phyloP scores from a whole-genome alignment of 2,113 vertebrate species.

The Rhabdornis inornatus region DNA sequence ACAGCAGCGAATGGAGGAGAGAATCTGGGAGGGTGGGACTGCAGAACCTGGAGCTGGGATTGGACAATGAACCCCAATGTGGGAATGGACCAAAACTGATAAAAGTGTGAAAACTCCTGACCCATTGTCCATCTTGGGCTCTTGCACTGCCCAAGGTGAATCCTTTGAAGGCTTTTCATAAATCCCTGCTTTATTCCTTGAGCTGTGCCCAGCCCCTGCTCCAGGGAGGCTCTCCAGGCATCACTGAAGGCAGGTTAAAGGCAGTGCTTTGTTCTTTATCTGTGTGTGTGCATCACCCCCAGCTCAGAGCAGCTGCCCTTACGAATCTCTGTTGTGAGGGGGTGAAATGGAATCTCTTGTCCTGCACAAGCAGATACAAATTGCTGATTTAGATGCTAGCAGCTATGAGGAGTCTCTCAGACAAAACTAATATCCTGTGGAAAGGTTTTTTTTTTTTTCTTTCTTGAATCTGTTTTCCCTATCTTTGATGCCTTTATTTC shows the following conservation, averaged over 20 bases:
- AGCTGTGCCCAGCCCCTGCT: neutral
- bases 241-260: neutral
- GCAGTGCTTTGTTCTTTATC: neutral
- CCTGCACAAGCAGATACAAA: neutral
- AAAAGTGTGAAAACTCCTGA: neutral
- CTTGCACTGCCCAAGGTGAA: neutral
- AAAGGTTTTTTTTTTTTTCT: neutral
- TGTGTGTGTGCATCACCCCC: neutral
- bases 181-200: neutral
- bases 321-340: neutral
- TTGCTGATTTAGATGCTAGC: neutral
- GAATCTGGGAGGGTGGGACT: neutral
- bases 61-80: neutral
- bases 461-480: neutral
- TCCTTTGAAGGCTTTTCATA: neutral
- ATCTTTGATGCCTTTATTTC: neutral
- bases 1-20: neutral
- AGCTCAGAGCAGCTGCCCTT: neutral
- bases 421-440: neutral
- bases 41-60: neutral
- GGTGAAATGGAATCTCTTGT: neutral
- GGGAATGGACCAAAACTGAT: neutral
- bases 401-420: neutral
- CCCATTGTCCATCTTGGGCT: neutral
- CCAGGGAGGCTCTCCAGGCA: too few species aligned